These are phyloP conservation scores for Thamnophis sirtalis DNA, from an alignment of 2,113 vertebrate genomes.

Conservation along the genomic window DNA sequence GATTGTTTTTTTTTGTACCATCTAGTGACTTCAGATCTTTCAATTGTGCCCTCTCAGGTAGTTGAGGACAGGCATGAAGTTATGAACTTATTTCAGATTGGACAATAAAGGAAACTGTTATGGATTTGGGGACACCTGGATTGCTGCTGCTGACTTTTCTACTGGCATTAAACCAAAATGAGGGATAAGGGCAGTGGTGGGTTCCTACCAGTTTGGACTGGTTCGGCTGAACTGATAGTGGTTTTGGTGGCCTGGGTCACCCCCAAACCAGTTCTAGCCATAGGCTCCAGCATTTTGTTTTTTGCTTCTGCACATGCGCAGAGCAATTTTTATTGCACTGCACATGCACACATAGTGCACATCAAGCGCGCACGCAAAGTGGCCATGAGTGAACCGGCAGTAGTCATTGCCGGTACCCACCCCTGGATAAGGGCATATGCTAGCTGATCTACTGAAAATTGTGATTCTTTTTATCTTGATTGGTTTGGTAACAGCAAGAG, in stretches of 20 bases:
- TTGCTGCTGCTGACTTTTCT: background rate
- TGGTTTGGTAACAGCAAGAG: background rate
- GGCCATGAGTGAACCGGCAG: too few relatives aligned
- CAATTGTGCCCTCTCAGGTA: background rate
- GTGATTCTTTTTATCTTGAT: background rate
- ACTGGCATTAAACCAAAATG: background rate
- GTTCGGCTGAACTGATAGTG: too few relatives aligned
- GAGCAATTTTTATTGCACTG: too few relatives aligned
- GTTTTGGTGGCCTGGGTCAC: too few relatives aligned
- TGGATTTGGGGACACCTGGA: background rate
- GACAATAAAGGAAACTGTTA: background rate
- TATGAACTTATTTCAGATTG: background rate
- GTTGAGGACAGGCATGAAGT: background rate
- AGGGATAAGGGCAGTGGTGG: background rate
- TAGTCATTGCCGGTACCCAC: too few relatives aligned
- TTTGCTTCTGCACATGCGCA: too few relatives aligned
- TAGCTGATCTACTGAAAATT: background rate
- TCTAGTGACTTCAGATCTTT: background rate
- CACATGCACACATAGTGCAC: too few relatives aligned
- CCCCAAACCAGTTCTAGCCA: too few relatives aligned
- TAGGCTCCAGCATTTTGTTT: too few relatives aligned
- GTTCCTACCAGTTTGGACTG: too few relatives aligned
- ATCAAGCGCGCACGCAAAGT: too few relatives aligned
- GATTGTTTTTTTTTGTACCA: background rate
- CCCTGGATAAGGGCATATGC: background rate